Percentiles rank a stretch among this genome's conserved stretches.
These are phyloP conservation scores for Molanna angustata DNA, from an alignment of 2,888 invertebrate genomes.

Conservation along the genomic window DNA sequence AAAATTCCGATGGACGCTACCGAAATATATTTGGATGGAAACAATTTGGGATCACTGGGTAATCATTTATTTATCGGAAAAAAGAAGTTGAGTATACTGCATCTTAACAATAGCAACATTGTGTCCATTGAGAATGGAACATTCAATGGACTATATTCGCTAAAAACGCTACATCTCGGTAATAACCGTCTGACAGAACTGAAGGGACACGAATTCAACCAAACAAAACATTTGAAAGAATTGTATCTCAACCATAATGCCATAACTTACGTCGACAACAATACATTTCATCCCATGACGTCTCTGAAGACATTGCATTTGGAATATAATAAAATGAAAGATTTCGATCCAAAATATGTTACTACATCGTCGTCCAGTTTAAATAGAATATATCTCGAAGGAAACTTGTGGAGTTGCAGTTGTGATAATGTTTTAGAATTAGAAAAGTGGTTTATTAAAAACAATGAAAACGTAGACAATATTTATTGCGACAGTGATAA, in stretches of 20 bases:
- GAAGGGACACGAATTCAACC: conserved; percentile 75
- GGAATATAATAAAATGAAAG: conserved; percentile 72
- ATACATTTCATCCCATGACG: conserved; percentile 70
- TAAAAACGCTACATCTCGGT: conserved; percentile 73
- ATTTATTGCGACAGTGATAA: conserved; percentile 63
- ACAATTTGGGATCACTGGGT: conserved; percentile 69
- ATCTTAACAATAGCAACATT: conserved; percentile 74
- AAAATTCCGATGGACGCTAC: conserved; percentile 87
- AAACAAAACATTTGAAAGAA: conserved; percentile 71
- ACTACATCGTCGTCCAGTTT: conserved; percentile 56
- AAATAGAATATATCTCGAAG: conserved; percentile 65
- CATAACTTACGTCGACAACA: conserved; percentile 67
- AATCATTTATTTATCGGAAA: conserved; percentile 84
- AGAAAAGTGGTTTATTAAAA: conserved; percentile 65
- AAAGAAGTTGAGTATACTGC: conserved; percentile 73
- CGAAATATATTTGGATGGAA: conserved; percentile 81
- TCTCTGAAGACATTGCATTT: conserved; percentile 68
- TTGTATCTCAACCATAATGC: conserved; percentile 79
- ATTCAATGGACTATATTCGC: conserved; percentile 71
- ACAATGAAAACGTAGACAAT: conserved; percentile 61
- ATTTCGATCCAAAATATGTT: conserved; percentile 66
- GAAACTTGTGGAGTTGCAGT: conserved; percentile 77
- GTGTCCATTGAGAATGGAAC: conserved; percentile 72
- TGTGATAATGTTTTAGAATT: conserved; percentile 66
- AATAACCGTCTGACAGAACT: conserved; percentile 69